Evolutionary conservation across 2,113 vertebrate species (phyloP).

Genomic region (Promerops cafer): DNA sequence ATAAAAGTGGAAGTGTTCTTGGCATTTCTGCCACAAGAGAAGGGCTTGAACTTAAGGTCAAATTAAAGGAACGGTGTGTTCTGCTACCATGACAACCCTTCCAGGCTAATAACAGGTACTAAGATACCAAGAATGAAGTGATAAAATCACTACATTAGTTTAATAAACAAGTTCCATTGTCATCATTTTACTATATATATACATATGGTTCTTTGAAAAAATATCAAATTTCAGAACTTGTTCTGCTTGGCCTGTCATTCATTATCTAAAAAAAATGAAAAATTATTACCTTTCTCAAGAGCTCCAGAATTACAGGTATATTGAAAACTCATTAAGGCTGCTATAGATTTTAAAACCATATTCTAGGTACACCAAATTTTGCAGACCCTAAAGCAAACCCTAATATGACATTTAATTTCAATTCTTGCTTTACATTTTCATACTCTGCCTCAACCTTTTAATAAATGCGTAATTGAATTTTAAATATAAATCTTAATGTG

Average conservation of each 20-base stretch:
- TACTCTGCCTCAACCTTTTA: not conserved
- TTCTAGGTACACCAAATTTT: not conserved
- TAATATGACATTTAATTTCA: not conserved
- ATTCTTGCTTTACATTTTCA: not conserved
- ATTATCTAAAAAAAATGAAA: conserved; percentile 31
- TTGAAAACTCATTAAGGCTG: conserved; percentile 15
- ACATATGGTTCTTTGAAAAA: conserved; percentile 23
- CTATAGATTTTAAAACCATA: not conserved
- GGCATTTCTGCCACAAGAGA: conserved; percentile 77
- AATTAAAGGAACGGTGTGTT: conserved; percentile 77
- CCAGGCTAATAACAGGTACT: conserved; percentile 75
- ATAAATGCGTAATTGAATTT: not conserved
- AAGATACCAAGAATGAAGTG: conserved; percentile 69
- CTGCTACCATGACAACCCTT: conserved; percentile 75
- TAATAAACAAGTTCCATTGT: conserved; percentile 76
- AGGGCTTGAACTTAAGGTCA: conserved; percentile 80
- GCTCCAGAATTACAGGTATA: not conserved
- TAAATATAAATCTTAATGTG: not conserved
- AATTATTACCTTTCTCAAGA: conserved; percentile 25
- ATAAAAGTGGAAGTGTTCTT: conserved; percentile 73
- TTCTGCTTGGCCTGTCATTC: conserved; percentile 27
- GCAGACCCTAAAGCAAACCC: conserved; percentile 9
- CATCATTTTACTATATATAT: conserved; percentile 53
- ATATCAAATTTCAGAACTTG: conserved; percentile 19
- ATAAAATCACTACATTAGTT: conserved; percentile 78